Conservation (phyloP, 2,888 invertebrate genomes). For the Beris chalybata region DNA sequence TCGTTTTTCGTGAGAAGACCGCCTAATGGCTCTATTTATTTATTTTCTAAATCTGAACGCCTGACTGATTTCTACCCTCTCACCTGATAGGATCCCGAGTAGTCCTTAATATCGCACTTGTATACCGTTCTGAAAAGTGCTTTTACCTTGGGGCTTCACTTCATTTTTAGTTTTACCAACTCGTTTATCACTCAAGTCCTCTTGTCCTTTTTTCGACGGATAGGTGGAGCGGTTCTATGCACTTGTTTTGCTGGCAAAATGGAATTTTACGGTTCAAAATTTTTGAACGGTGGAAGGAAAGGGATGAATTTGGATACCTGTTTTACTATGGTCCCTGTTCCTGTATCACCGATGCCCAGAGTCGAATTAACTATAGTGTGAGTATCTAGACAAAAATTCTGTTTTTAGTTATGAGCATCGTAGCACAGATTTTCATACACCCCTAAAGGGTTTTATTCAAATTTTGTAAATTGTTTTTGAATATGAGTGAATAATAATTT, state of each 20-base stretch:
- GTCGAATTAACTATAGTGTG: neutral
- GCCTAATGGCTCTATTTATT: constrained; percentile 35
- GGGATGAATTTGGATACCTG: neutral
- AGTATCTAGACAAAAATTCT: neutral
- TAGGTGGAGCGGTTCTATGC: constrained; percentile 16
- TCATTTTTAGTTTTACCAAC: constrained; percentile 26
- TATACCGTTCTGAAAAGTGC: constrained; percentile 17
- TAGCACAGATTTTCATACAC: neutral
- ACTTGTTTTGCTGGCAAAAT: constrained; percentile 30
- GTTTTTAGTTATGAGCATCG: neutral
- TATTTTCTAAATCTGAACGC: constrained; percentile 39
- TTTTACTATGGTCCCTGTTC: neutral
- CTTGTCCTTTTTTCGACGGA: constrained; percentile 32
- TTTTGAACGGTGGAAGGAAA: constrained; percentile 12
- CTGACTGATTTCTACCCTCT: constrained; percentile 33
- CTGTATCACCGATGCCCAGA: too few species aligned
- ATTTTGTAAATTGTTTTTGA: constrained; percentile 33
- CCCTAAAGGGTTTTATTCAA: constrained; percentile 33
- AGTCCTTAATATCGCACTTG: constrained; percentile 14
- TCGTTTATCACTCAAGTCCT: constrained; percentile 33
- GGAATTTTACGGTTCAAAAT: constrained; percentile 33
- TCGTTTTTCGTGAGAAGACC: constrained; percentile 19
- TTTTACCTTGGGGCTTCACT: constrained; percentile 27
- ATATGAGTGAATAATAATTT: constrained; percentile 15
- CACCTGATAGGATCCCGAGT: neutral